Conservation (phyloP, 2,113 vertebrate species). For the Antechinus stuartii region DNA sequence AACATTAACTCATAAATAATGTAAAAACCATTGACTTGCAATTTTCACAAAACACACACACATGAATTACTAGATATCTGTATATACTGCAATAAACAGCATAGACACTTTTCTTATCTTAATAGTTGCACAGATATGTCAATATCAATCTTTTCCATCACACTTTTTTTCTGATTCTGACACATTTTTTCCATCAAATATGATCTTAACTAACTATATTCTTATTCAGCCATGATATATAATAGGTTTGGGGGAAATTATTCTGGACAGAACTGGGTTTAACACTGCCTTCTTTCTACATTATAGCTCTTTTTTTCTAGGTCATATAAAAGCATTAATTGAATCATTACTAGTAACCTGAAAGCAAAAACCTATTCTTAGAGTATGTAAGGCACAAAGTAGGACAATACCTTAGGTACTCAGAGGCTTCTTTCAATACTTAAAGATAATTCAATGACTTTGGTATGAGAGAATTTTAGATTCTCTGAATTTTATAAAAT, state of each 20-base stretch:
- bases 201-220: not conserved
- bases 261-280: not conserved
- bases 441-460: not conserved
- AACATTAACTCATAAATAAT: not conserved
- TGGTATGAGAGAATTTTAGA: not conserved
- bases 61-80: not conserved
- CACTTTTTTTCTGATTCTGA: not conserved
- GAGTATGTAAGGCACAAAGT: not conserved
- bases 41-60: not conserved
- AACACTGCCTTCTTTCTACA: no score
- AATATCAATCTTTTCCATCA: not conserved
- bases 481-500: not conserved
- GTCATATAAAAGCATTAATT: not conserved
- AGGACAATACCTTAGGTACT: not conserved
- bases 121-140: not conserved
- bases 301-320: not conserved
- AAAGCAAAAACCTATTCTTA: not conserved
- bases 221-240: not conserved
- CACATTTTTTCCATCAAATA: not conserved
- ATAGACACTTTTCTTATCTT: not conserved
- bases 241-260: not conserved
- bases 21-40: rapidly evolving
- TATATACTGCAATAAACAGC: not conserved
- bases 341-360: not conserved
- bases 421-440: not conserved